Evolutionary conservation across 2,113 vertebrate species (phyloP).

Genomic region (Aplodontia rufa): DNA sequence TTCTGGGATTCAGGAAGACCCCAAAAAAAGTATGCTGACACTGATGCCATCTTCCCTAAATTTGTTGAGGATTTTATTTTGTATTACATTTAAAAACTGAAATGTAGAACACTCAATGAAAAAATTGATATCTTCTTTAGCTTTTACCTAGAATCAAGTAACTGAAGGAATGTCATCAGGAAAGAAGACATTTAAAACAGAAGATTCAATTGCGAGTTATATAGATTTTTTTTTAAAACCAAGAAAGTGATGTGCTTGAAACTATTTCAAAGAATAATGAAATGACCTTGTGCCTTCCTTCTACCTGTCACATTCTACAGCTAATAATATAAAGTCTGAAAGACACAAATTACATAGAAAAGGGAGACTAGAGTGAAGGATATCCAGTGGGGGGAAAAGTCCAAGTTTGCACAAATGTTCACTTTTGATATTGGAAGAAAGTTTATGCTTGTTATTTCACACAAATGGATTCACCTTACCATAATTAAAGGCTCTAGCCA

Average conservation of each 20-base stretch:
- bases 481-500: constrained; percentile 56
- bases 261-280: constrained; percentile 60
- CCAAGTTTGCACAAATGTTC: constrained; percentile 43
- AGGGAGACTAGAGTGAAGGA: background rate
- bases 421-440: constrained; percentile 51
- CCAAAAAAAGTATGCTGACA: background rate
- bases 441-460: constrained; percentile 55
- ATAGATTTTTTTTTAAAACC: constrained; percentile 23
- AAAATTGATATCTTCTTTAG: background rate
- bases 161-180: background rate
- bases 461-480: constrained; percentile 50
- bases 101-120: background rate
- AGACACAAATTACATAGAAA: constrained; percentile 48
- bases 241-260: constrained; percentile 42
- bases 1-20: background rate
- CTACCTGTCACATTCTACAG: constrained; percentile 11
- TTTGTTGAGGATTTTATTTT: background rate
- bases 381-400: background rate
- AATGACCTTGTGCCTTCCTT: constrained; percentile 59
- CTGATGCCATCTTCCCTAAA: background rate
- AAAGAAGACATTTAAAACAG: constrained; percentile 60
- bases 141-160: background rate
- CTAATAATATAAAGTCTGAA: constrained; percentile 51
- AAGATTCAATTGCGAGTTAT: constrained; percentile 49
- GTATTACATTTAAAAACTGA: background rate